Percentiles rank a stretch among this genome's conserved stretches.
These are phyloP conservation scores for Drosophila nigricruria DNA, from an alignment of 2,888 invertebrate genomes.

Conservation along the genomic window DNA sequence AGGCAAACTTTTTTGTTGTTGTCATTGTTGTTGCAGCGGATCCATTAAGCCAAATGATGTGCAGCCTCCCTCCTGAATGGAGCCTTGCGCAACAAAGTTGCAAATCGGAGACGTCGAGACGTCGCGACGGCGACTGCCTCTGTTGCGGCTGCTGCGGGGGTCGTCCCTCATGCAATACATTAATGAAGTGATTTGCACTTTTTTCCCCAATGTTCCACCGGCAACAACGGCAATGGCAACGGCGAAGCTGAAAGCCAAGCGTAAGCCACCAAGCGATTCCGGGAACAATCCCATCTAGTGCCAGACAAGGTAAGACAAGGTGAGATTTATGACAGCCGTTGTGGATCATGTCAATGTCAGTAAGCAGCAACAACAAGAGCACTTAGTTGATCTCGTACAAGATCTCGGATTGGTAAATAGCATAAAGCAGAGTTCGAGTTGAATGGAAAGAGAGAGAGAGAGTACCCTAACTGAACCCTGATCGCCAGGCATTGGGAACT, in stretches of 20 bases:
- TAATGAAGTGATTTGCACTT: conserved; percentile 79
- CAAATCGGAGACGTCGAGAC: conserved; percentile 21
- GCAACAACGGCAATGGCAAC: conserved; percentile 12
- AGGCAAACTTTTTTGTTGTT: conserved; percentile 20
- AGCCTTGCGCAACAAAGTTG: conserved; percentile 67
- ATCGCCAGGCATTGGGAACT: conserved; percentile 30
- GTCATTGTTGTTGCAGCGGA: conserved; percentile 44
- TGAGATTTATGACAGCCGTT: conserved; percentile 75
- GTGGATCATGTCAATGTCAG: conserved; percentile 71
- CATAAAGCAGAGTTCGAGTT: not conserved
- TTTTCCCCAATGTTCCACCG: conserved; percentile 46
- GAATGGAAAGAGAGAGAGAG: conserved; percentile 1
- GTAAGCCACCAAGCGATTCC: conserved; percentile 50
- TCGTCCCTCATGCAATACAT: conserved; percentile 44
- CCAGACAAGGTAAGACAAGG: conserved; percentile 52
- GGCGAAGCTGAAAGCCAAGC: conserved; percentile 6
- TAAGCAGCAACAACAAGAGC: conserved; percentile 11
- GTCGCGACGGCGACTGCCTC: conserved; percentile 6
- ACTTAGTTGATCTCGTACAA: not conserved
- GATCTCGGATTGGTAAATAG: not conserved
- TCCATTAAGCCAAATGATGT: conserved; percentile 74
- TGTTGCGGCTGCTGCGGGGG: conserved; percentile 27
- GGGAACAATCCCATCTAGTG: conserved; percentile 69
- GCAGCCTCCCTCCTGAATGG: conserved; percentile 42
- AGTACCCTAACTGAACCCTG: conserved; percentile 56